phyloP scores from a whole-genome alignment of 2,888 invertebrate species.

The Acleris literana region DNA sequence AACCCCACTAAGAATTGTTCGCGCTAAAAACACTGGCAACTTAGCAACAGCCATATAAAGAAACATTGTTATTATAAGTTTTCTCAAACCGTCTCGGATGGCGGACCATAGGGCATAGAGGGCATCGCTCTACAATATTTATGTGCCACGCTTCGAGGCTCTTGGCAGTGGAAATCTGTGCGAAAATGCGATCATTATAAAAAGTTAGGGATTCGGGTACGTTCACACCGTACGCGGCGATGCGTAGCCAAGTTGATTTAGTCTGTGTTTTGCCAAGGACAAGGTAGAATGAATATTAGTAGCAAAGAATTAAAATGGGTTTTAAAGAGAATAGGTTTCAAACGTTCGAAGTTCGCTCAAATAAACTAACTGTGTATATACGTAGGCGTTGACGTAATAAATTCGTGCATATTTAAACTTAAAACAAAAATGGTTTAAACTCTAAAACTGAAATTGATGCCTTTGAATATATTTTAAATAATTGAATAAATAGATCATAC shows the following conservation, averaged over 20 bases:
- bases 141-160: slow-evolving; percentile 58
- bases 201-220: slow-evolving; percentile 17
- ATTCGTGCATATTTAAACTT: too few relatives aligned
- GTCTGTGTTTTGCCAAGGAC: slow-evolving; percentile 1
- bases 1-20: neutral
- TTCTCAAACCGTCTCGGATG: slow-evolving; percentile 48
- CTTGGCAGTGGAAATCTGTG: slow-evolving; percentile 48
- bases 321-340: too few relatives aligned
- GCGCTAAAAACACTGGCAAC: slow-evolving; percentile 1
- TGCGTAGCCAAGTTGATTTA: slow-evolving; percentile 8
- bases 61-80: neutral
- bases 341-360: too few relatives aligned
- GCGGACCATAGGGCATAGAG: slow-evolving; percentile 59
- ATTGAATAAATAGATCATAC: too few relatives aligned
- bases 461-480: too few relatives aligned
- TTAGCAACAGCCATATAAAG: slow-evolving; percentile 20
- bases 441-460: too few relatives aligned
- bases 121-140: slow-evolving; percentile 65
- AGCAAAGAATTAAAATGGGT: too few relatives aligned
- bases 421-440: too few relatives aligned
- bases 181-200: slow-evolving; percentile 38
- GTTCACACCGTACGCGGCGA: slow-evolving; percentile 25
- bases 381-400: too few relatives aligned
- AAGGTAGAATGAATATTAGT: neutral
- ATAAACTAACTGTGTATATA: too few relatives aligned